phyloP scores from a whole-genome alignment of 2,113 vertebrate species.

The Caranx ignobilis region DNA sequence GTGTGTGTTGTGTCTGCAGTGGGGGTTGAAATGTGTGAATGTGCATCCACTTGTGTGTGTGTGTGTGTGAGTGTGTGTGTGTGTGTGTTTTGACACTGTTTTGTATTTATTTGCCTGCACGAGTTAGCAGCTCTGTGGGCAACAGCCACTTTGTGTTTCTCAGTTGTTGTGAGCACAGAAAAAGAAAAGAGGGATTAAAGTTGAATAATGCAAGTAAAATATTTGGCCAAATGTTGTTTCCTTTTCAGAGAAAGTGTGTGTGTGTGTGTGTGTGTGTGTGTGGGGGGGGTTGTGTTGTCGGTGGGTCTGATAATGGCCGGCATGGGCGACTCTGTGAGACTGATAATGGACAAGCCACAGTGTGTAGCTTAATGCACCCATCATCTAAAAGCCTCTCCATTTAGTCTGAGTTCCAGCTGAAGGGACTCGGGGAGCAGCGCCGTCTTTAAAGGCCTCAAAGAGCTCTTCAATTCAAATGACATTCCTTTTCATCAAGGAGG shows the following conservation, averaged over 20 bases:
- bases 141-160: conserved; percentile 57
- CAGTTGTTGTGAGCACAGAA: too few species aligned
- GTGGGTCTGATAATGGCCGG: conserved; percentile 61
- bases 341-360: conserved; percentile 68
- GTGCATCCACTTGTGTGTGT: conserved; percentile 24
- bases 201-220: conserved; percentile 65
- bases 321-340: conserved; percentile 51
- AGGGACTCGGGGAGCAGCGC: conserved; percentile 58
- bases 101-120: conserved; percentile 64
- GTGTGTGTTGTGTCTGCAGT: conserved; percentile 38
- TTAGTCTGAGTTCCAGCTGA: conserved; percentile 58
- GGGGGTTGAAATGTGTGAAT: conserved; percentile 54
- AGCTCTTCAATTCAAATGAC: conserved; percentile 61
- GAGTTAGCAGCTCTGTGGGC: conserved; percentile 67
- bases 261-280: too few species aligned
- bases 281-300: conserved; percentile 58
- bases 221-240: conserved; percentile 65
- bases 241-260: too few species aligned
- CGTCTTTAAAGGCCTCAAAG: conserved; percentile 69
- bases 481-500: conserved; percentile 54
- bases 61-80: conserved; percentile 10
- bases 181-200: conserved; percentile 65
- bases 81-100: conserved; percentile 57
- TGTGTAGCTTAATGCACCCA: conserved; percentile 66
- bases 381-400: conserved; percentile 68